Evolutionary conservation across 2,797 vertebrate genomes (phyloP), one percentile per base, ranked within the genome.

Genomic region (Cossypha dichroa): DNA sequence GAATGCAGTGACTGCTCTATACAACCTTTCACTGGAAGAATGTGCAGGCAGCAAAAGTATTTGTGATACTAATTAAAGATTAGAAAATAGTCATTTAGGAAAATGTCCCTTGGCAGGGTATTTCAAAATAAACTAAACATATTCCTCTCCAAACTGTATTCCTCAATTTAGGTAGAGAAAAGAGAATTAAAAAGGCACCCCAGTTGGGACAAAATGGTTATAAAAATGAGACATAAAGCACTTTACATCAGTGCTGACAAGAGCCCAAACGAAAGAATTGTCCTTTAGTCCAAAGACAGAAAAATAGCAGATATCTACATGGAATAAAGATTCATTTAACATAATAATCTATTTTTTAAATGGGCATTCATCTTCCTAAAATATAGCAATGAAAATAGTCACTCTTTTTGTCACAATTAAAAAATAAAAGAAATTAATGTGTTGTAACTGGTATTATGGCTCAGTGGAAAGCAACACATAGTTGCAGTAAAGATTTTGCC

Each of bases 41-140:
- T 85, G 75, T 79, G 49, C 43, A 88, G 59, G 77, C 84, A 89
- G 45, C 23, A 85, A 34, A 95, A 88, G 91, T 91, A 91, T 95
- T 94, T 95, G 85, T 91, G 78, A 86, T 93, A 87, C 67, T 90
- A 96, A 94, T 92, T 95, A 92, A 81, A 90, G 76, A 91, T 88
- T 81, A 94, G 62, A 93, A 96, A 85, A 67, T 77, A 59, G 25
- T 90, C 26, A 52, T 86, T 88, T 84, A 94, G 58, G 69, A 85
- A 91, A 80, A 74, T 69, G 48, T 56, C 67, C 49, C 52, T 85
- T 83, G 78, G 23, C 14, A 63, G 41, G 4, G 40, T 88, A 46
- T 90, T 60, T 43, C 9, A 63, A 96, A 88, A 54, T 63, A 93
- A 87, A 59, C 22, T 29, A 66, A 88, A 70, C 15, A 15, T 68